Evolutionary conservation across 2,888 invertebrate genomes (phyloP).

Genomic region (Masnerella sp.): DNA sequence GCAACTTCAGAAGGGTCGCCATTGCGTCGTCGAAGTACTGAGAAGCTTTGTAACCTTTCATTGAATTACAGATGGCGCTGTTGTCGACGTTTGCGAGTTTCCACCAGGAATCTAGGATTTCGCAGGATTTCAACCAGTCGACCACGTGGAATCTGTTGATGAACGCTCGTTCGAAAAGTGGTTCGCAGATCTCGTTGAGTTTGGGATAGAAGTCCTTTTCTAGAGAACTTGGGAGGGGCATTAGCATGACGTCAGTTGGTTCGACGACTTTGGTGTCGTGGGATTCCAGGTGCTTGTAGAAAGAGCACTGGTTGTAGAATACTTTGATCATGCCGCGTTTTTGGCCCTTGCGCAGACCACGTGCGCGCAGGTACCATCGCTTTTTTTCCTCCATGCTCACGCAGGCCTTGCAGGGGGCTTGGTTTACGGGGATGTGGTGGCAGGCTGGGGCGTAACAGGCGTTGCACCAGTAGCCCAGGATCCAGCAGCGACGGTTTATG

Average conservation of each 20-base stretch:
- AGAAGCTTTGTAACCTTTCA: conserved; percentile 56
- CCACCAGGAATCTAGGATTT: conserved; percentile 69
- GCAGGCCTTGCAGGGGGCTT: conserved; percentile 62
- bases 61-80: conserved; percentile 44
- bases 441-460: conserved; percentile 68
- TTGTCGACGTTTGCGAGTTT: conserved; percentile 36
- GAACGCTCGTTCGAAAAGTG: conserved; percentile 72
- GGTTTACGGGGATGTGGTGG: conserved; percentile 58
- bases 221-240: conserved; percentile 70
- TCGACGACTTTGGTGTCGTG: conserved; percentile 66
- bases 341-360: conserved; percentile 64
- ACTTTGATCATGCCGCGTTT: conserved; percentile 67
- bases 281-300: conserved; percentile 69
- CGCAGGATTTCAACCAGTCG: conserved; percentile 68
- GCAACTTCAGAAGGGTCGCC: not conserved
- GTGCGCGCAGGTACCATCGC: conserved; percentile 63
- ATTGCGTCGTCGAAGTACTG: conserved; percentile 18
- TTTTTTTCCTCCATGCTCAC: conserved; percentile 62
- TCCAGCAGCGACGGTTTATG: conserved; percentile 70
- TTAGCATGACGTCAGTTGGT: conserved; percentile 71
- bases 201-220: conserved; percentile 63
- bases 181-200: conserved; percentile 67
- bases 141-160: conserved; percentile 67
- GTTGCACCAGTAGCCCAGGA: conserved; percentile 74
- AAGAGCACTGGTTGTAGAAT: conserved; percentile 74